Evolutionary conservation across 2,888 invertebrate genomes (phyloP), one percentile per base, ranked within the genome.

Genomic region (Keiferia lycopersicella): DNA sequence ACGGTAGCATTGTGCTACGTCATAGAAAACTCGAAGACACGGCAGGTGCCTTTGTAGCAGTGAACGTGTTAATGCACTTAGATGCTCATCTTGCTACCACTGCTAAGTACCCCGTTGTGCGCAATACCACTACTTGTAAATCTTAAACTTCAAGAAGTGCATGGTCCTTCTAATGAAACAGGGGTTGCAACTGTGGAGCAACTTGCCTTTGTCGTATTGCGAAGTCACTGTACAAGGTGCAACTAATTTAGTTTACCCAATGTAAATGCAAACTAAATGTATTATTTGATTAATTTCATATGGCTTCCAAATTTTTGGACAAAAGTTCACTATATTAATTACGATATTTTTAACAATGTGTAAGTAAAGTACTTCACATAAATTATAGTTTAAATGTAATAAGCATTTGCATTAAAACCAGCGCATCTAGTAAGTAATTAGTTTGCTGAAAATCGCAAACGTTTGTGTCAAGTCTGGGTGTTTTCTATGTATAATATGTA

Each of bases 51-150:
- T 14, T 53, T 2, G 22, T 11, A 26, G 51, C 51, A 22, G 11
- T 14, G 22, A 22, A 26, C 11, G 51, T 26, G 51, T 53, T 59
- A 12, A 59, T 59, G 59, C 59, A 41, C 59, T 59, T 41, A 59
- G 26, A 56, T 59, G 38, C 18, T 20, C 38, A 59, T 41, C 41
- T 59, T 59, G 20, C 59, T 39, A 38, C 39, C 18, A 41, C 11
- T 38, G 41, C 59, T 41, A 34, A 57, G 57, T n/a, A 57, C 34
- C 12, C 59, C 38, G 38, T 39, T 39, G 59, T 59, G 41, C 38
- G 41, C 41, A 39, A 41, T 59, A 16, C 34, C 34, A 56, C 30
- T 34, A 26, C 59, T 57, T 20, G 39, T 59, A 41, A 59, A 59
- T 59, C 59, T 22, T 22, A 22, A 59, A 59, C 59, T 59, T 59